phyloP scores from a whole-genome alignment of 2,797 vertebrate species.

The Gallinago solitaria region DNA sequence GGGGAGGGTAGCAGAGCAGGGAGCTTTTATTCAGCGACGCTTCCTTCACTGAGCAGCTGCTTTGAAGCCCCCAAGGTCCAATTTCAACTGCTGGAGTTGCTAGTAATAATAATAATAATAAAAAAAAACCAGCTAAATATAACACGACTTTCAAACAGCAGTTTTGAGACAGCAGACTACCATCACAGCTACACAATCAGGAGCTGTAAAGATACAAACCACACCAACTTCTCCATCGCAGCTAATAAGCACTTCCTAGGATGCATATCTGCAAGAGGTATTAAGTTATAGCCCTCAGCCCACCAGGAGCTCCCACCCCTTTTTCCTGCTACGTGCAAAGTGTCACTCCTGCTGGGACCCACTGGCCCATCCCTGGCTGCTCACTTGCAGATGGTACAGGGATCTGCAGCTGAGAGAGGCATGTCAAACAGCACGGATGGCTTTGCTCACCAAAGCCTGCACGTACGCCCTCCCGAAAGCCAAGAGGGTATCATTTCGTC shows the following conservation, averaged over 20 bases:
- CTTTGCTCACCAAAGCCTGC: background rate
- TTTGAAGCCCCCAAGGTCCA: slow-evolving; percentile 56
- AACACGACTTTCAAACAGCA: background rate
- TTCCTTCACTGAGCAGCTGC: slow-evolving; percentile 52
- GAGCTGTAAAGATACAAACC: background rate
- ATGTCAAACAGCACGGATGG: background rate
- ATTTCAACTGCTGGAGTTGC: slow-evolving; percentile 36
- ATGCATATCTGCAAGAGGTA: background rate
- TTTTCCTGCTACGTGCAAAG: background rate
- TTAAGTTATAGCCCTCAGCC: background rate
- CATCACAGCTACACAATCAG: background rate
- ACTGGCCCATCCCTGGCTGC: accelerated
- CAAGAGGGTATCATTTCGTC: accelerated
- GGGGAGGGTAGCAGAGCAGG: slow-evolving; percentile 42
- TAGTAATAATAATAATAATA: background rate
- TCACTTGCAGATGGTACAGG: accelerated
- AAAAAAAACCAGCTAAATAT: background rate
- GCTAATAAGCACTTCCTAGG: background rate
- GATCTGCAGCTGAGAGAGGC: background rate
- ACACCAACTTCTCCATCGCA: accelerated
- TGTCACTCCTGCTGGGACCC: background rate
- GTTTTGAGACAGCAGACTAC: background rate
- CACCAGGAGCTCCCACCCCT: background rate
- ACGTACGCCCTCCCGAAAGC: background rate
- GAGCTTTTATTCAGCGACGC: slow-evolving; percentile 51